Evolutionary conservation across 2,888 invertebrate species (phyloP).

Genomic region (Himalopsyche anomala): DNA sequence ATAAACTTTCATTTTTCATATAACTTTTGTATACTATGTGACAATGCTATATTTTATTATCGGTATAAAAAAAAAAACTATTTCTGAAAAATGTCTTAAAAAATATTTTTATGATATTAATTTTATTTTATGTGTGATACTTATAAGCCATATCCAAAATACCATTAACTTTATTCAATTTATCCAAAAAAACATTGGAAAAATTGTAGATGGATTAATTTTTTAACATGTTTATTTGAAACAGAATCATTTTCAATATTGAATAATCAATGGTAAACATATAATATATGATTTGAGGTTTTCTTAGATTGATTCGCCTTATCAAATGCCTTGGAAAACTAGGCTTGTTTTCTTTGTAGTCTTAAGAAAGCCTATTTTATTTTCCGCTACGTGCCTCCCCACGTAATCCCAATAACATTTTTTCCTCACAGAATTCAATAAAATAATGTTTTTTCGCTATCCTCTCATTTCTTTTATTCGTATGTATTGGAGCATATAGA

Average conservation of each 20-base stretch:
- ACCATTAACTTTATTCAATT: too few species aligned
- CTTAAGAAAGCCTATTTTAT: conserved; percentile 43
- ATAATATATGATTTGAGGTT: conserved; percentile 14
- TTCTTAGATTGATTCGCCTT: conserved; percentile 35
- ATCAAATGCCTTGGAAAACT: conserved; percentile 41
- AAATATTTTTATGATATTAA: too few species aligned
- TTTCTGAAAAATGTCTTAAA: too few species aligned
- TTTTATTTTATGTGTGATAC: too few species aligned
- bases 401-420: conserved; percentile 53
- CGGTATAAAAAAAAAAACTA: too few species aligned
- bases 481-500: conserved; percentile 39
- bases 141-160: too few species aligned
- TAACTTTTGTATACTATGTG: too few species aligned
- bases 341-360: conserved; percentile 31
- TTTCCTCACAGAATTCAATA: conserved; percentile 56
- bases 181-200: too few species aligned
- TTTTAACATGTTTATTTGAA: too few species aligned
- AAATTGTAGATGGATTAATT: too few species aligned
- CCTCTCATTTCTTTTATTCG: conserved; percentile 42
- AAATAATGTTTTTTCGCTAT: conserved; percentile 52
- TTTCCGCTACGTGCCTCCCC: conserved; percentile 41
- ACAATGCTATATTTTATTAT: too few species aligned
- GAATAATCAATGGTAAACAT: conserved; percentile 9
- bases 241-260: background rate
- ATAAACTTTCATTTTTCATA: too few species aligned